Base-by-base conservation (phyloP, 2,888 invertebrate genomes). In the Tiliacea citrago region DNA sequence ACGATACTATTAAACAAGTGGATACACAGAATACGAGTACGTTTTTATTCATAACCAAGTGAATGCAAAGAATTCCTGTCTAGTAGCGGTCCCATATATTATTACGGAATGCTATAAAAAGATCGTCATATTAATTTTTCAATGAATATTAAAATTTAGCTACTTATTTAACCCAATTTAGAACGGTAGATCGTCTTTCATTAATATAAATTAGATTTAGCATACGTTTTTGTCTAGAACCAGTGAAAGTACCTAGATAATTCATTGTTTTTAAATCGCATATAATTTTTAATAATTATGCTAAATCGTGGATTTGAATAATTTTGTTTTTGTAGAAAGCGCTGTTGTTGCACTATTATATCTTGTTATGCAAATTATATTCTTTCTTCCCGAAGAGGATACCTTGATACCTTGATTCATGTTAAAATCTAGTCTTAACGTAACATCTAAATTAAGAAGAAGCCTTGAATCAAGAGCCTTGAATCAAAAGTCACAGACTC, bases 121-220 rank as follows among this genome's bases (percentile, higher is more conserved):
- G 66, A 58, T 68, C 51, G 61, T 79, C 83, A 84, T 85, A 84
- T 83, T 84, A 85, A 87, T 84, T 85, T 88, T 88, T 85, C 90
- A 85, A 91, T 90, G 91, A 91, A 91, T 91, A 91, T 90, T 90
- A 83, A 91, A 71, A 67, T 24, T 61, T 55, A 8, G 85, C 85
- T 89, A 88, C 87, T 84, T 83, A 86, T 86, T 88, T 76, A 79
- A 77, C 75, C 81, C 58, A 85, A 72, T 84, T 76, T 75, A 24
- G 58, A 80, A 72, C 53, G 68, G 70, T 77, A 55, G 16, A 80
- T 79, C 12, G 39, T 21, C 29, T 71, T 74, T 74, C 74, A 86
- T 79, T 66, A 45, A 80, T 77, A 75, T 70, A 35, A 75, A 79
- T 85, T 79, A 70, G 60, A 70, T 66, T 82, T 74, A 72, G 42